These are phyloP conservation scores for Phrynosoma platyrhinos DNA, from an alignment of 2,113 vertebrate genomes.

Conservation along the genomic window DNA sequence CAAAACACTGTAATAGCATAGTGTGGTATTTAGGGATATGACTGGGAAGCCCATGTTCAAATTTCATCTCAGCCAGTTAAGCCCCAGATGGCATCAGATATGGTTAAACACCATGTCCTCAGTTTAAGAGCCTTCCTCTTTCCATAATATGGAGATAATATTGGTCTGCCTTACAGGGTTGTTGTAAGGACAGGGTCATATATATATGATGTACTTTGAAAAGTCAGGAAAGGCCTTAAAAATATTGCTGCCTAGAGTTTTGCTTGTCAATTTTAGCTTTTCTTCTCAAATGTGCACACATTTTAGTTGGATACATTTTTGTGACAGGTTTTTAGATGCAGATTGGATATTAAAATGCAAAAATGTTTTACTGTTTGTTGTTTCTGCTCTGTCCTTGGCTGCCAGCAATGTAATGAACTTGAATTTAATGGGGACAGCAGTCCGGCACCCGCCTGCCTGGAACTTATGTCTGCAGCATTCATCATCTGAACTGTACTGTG, in stretches of 20 bases:
- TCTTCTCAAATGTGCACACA: not conserved
- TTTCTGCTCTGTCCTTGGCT: not conserved
- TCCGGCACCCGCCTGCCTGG: not conserved
- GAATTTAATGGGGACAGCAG: not conserved
- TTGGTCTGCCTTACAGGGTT: not conserved
- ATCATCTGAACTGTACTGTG: not conserved
- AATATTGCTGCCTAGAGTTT: not conserved
- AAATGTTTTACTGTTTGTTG: not conserved
- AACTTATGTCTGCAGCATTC: slow-evolving; percentile 5
- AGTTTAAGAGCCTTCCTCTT: not conserved
- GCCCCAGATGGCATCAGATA: not conserved
- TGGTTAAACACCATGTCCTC: not conserved
- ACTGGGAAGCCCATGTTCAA: not conserved
- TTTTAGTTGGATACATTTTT: slow-evolving; percentile 7
- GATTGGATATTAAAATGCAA: not conserved
- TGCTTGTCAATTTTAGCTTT: not conserved
- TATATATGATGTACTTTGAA: not conserved
- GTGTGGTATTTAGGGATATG: not conserved
- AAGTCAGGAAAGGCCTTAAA: not conserved
- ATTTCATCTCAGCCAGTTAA: not conserved
- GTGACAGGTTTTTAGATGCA: not conserved
- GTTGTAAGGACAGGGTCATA: not conserved
- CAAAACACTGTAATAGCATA: not conserved
- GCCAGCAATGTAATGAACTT: not conserved
- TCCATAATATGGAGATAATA: not conserved